Evolutionary conservation across 2,888 invertebrate genomes (phyloP).

Genomic region (Heliconius hortense): DNA sequence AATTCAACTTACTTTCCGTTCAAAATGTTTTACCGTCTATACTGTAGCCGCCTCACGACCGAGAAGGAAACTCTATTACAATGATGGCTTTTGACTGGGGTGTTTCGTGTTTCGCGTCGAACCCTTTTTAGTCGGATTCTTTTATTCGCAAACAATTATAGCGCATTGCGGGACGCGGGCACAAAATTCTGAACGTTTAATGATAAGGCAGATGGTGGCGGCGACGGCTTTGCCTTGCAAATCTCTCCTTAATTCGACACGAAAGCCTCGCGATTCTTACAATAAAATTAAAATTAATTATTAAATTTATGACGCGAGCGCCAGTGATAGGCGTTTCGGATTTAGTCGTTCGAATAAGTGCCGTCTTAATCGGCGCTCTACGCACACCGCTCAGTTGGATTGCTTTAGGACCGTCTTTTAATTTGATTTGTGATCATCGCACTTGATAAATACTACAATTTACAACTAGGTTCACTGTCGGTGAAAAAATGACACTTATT

Average conservation of each 20-base stretch:
- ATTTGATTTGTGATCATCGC: constrained; percentile 30
- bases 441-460: constrained; percentile 16
- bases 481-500: not conserved
- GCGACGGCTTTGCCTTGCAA: constrained; percentile 70
- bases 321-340: constrained; percentile 56
- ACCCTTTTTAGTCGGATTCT: constrained; percentile 60
- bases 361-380: constrained; percentile 72
- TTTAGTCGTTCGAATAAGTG: constrained; percentile 67
- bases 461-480: not conserved
- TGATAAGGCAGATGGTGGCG: constrained; percentile 68
- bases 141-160: constrained; percentile 71
- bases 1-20: constrained; percentile 79
- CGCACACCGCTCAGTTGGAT: constrained; percentile 57
- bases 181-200: constrained; percentile 68
- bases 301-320: constrained; percentile 66
- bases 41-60: constrained; percentile 53
- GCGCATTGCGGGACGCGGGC: constrained; percentile 60
- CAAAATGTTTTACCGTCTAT: constrained; percentile 75
- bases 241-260: constrained; percentile 72
- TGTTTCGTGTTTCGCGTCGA: constrained; percentile 54
- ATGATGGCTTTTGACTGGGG: constrained; percentile 69
- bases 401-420: constrained; percentile 30
- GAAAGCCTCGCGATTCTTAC: constrained; percentile 67
- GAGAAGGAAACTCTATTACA: constrained; percentile 73
- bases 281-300: constrained; percentile 72